Percentiles rank a stretch among this genome's conserved stretches.
Conservation (phyloP, 2,113 vertebrate genomes). For the Phalacrocorax aristotelis region DNA sequence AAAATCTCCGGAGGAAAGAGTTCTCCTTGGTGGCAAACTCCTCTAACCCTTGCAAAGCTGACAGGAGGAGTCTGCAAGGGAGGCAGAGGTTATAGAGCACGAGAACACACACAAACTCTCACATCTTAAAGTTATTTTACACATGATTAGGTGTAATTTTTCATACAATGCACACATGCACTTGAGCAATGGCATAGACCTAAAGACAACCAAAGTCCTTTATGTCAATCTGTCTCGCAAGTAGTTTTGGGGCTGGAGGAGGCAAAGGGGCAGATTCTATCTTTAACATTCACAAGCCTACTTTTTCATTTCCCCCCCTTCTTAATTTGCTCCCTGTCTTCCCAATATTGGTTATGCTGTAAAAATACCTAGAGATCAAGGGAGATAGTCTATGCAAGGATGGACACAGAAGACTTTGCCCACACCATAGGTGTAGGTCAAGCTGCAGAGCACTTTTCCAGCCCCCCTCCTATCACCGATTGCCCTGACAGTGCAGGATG, state of each 20-base stretch:
- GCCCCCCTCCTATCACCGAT: not conserved
- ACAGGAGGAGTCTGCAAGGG: not conserved
- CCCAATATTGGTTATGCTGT: not conserved
- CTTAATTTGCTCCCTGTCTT: not conserved
- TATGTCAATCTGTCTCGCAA: not conserved
- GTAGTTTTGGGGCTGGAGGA: not conserved
- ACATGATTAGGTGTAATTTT: not conserved
- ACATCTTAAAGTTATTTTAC: conserved; percentile 15
- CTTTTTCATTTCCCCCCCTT: not conserved
- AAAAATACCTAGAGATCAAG: not conserved
- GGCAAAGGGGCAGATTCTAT: not conserved
- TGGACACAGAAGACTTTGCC: not conserved
- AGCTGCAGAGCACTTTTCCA: not conserved
- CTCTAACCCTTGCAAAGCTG: not conserved
- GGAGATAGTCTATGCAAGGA: not conserved
- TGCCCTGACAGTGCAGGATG: not conserved
- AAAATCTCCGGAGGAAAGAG: not conserved
- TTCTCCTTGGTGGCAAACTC: not conserved
- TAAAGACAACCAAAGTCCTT: not conserved
- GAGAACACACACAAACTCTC: not conserved
- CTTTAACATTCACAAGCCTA: not conserved
- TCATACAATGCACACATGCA: not conserved
- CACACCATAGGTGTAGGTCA: not conserved
- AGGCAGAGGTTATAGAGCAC: not conserved
- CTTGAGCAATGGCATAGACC: not conserved